Evolutionary conservation across 2,797 vertebrate species (phyloP).

Genomic region (Mergus octosetaceus): DNA sequence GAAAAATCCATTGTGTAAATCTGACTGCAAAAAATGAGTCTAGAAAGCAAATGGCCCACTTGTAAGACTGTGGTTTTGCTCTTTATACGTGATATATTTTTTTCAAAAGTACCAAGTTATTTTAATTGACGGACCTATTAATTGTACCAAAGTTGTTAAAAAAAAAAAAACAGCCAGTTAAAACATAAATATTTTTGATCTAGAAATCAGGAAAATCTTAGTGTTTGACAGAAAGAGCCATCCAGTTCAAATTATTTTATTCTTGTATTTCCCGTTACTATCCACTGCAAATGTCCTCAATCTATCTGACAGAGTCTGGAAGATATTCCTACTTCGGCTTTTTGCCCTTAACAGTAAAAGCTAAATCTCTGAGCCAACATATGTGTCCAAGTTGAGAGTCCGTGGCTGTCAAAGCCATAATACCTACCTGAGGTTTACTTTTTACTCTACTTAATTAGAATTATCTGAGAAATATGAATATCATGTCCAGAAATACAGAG

Average conservation of each 20-base stretch:
- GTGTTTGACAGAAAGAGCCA: not conserved
- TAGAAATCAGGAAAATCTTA: not conserved
- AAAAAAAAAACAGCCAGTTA: not conserved
- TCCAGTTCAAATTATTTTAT: not conserved
- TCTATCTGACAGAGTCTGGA: not conserved
- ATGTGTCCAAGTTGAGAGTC: not conserved
- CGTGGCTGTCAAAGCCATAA: not conserved
- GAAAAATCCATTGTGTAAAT: not conserved
- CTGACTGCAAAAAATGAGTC: not conserved
- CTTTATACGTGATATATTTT: not conserved
- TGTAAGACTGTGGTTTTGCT: not conserved
- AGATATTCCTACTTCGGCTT: not conserved
- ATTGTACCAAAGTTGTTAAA: not conserved
- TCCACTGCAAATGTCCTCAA: not conserved
- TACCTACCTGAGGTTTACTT: not conserved
- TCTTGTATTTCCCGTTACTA: not conserved
- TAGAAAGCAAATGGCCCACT: not conserved
- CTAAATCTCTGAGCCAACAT: not conserved
- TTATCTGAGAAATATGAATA: not conserved
- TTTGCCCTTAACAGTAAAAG: not conserved
- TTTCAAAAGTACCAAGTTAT: not conserved
- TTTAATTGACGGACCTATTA: not conserved
- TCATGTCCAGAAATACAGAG: not conserved
- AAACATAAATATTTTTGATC: not conserved
- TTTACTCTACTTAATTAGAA: not conserved